Conservation (phyloP, 1,140 invertebrate genomes). For the Aphaenogaster ashmeadi region DNA sequence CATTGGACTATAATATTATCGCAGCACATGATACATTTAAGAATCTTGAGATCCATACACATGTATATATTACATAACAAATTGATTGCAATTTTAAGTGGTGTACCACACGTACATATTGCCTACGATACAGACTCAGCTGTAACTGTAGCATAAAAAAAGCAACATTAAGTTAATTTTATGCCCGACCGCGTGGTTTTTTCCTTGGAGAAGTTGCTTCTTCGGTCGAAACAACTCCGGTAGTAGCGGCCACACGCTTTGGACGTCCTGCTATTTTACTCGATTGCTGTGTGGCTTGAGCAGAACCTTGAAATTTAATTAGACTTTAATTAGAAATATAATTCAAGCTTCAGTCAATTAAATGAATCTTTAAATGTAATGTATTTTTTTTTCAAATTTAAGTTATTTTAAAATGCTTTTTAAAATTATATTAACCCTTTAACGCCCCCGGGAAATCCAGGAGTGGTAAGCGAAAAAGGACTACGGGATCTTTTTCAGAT, state of each 20-base stretch:
- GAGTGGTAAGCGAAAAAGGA: too few relatives aligned
- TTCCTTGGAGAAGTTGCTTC: slow-evolving; percentile 80
- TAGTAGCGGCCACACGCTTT: slow-evolving; percentile 78
- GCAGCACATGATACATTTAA: slow-evolving; percentile 77
- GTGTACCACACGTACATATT: slow-evolving; percentile 81
- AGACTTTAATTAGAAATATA: not conserved
- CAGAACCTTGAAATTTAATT: slow-evolving; percentile 71
- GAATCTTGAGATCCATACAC: slow-evolving; percentile 75
- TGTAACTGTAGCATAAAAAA: slow-evolving; percentile 76
- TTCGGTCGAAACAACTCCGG: slow-evolving; percentile 70
- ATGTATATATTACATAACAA: slow-evolving; percentile 75
- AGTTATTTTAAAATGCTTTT: not conserved
- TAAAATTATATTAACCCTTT: not conserved
- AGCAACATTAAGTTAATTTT: slow-evolving; percentile 77
- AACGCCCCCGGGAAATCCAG: too few relatives aligned
- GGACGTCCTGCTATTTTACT: slow-evolving; percentile 79
- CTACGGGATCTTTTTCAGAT: too few relatives aligned
- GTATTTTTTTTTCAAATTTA: not conserved
- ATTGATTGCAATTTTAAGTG: slow-evolving; percentile 76
- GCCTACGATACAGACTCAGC: slow-evolving; percentile 81
- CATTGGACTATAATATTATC: slow-evolving; percentile 78
- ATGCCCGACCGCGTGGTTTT: slow-evolving; percentile 83
- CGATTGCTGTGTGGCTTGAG: slow-evolving; percentile 72
- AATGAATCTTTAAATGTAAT: not conserved
- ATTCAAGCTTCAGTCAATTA: not conserved